Conservation (phyloP, 2,797 vertebrate genomes). For the Sciaenops ocellatus region DNA sequence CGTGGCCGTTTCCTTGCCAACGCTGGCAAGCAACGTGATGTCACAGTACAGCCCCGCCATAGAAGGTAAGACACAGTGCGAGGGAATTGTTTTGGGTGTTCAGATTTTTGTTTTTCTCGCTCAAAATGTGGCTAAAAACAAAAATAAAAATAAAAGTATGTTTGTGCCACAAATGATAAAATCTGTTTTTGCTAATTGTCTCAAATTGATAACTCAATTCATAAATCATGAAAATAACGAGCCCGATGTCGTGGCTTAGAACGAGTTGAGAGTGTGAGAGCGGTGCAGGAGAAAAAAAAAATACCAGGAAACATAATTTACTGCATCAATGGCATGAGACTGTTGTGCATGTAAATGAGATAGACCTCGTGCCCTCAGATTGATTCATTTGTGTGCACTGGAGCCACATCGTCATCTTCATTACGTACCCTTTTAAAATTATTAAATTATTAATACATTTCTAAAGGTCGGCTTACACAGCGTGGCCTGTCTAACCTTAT, state of each 20-base stretch:
- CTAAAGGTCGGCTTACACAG: conserved; percentile 15
- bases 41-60: conserved; percentile 99
- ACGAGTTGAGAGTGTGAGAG: not conserved
- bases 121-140: not conserved
- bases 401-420: not conserved
- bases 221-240: not conserved
- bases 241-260: not conserved
- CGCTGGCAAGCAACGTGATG: conserved; percentile 98
- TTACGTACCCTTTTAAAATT: not conserved
- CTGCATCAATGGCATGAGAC: conserved; percentile 12
- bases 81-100: not conserved
- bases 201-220: no score
- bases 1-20: conserved; percentile 97
- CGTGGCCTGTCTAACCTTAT: conserved; percentile 25
- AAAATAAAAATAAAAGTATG: not conserved
- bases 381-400: conserved; percentile 27
- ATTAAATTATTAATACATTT: not conserved
- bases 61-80: conserved; percentile 87
- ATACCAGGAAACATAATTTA: conserved; percentile 39
- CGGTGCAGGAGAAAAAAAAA: not conserved
- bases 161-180: not conserved
- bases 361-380: conserved; percentile 9
- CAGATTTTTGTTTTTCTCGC: not conserved
- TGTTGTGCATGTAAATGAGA: conserved; percentile 46
- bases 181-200: not conserved